Percentiles rank a stretch among this genome's conserved stretches.
phyloP scores from a whole-genome alignment of 2,113 vertebrate species.

The Tetrao urogallus region DNA sequence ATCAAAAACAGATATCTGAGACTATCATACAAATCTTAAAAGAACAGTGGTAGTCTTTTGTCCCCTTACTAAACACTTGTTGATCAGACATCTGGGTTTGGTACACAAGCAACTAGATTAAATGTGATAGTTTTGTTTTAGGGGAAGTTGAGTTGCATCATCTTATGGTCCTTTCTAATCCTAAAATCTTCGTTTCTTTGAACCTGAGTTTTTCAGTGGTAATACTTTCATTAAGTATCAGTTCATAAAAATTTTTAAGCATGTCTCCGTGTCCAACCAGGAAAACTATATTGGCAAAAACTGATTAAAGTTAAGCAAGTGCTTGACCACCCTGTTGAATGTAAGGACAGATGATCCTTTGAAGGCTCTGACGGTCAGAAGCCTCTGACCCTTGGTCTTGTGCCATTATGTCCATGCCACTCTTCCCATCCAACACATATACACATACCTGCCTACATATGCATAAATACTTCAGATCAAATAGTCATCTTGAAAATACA shows the following conservation, averaged over 20 bases:
- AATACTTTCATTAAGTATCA: background rate
- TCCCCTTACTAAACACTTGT: background rate
- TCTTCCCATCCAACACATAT: background rate
- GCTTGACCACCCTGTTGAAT: background rate
- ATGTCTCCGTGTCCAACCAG: background rate
- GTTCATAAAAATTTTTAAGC: background rate
- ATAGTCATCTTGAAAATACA: background rate
- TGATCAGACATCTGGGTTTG: background rate
- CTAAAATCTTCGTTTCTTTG: background rate
- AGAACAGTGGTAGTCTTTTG: background rate
- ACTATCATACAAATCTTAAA: background rate
- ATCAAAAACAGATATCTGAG: constrained; percentile 29
- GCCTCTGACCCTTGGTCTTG: background rate
- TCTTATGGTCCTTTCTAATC: background rate
- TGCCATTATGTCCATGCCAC: background rate
- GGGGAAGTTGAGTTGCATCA: background rate
- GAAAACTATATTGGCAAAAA: background rate
- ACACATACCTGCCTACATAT: background rate
- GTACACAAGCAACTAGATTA: background rate
- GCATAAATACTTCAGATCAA: background rate
- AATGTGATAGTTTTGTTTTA: background rate
- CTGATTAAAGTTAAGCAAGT: background rate
- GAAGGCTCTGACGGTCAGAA: too few species aligned
- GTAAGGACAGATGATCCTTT: background rate
- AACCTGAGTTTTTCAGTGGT: background rate